Evolutionary conservation across 2,113 vertebrate species (phyloP).

Genomic region (Heterocephalus glaber): DNA sequence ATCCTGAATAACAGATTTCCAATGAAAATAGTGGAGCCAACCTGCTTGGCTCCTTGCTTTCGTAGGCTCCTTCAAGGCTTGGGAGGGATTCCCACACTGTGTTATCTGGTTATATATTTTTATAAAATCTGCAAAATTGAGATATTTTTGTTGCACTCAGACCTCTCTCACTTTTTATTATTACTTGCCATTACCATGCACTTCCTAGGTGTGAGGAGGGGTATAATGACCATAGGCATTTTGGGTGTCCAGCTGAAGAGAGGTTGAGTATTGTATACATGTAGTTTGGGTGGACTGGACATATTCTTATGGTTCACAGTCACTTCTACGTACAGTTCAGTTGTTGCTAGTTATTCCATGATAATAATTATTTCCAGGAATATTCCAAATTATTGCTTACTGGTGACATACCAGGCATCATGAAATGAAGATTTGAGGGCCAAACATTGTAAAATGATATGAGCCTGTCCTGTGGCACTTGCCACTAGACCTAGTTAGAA

Average conservation of each 20-base stretch:
- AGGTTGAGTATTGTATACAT: background rate
- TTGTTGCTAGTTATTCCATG: background rate
- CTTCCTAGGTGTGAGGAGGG: background rate
- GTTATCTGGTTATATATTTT: background rate
- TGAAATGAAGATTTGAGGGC: background rate
- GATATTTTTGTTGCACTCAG: background rate
- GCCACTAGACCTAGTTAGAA: background rate
- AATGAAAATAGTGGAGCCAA: background rate
- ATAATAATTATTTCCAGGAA: background rate
- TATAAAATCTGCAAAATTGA: background rate
- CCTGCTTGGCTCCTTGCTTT: background rate
- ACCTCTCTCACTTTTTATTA: background rate
- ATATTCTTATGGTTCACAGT: background rate
- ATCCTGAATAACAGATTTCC: background rate
- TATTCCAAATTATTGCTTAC: background rate
- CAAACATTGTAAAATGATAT: background rate
- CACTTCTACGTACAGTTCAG: background rate
- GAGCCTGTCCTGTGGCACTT: background rate
- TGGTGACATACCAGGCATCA: background rate
- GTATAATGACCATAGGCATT: background rate
- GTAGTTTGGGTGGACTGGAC: background rate
- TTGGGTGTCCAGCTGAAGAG: background rate
- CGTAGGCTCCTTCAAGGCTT: background rate
- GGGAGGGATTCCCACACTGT: background rate
- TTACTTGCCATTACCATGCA: background rate